Conservation (phyloP, 2,797 vertebrate species). For the Chromis chromis region DNA sequence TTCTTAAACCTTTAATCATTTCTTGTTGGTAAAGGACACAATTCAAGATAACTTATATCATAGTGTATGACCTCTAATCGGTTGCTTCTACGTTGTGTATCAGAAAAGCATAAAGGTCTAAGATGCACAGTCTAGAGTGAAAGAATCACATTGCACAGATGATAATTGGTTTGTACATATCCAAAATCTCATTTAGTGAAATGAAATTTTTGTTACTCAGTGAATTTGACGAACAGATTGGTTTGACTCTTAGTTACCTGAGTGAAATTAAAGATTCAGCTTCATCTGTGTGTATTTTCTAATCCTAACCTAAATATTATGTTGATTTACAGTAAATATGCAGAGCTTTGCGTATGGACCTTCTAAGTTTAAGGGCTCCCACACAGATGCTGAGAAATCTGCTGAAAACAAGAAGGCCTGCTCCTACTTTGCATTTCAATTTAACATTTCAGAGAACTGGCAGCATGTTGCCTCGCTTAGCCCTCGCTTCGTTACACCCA, state of each 20-base stretch:
- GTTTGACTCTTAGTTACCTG: slow-evolving; percentile 54
- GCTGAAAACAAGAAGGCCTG: slow-evolving; percentile 81
- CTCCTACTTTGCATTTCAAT: slow-evolving; percentile 88
- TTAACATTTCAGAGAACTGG: slow-evolving; percentile 87
- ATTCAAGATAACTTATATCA: neutral
- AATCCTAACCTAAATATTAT: slow-evolving; percentile 78
- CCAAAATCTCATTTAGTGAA: slow-evolving; percentile 24
- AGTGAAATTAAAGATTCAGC: slow-evolving; percentile 58
- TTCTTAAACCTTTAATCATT: neutral
- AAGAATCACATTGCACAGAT: neutral
- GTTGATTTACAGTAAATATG: slow-evolving; percentile 83
- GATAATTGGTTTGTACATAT: neutral
- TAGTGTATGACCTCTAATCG: neutral
- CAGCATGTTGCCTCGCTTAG: slow-evolving; percentile 83
- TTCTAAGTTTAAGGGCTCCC: slow-evolving; percentile 79
- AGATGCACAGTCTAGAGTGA: neutral
- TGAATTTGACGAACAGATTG: slow-evolving; percentile 45
- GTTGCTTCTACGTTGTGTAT: neutral
- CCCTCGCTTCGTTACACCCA: slow-evolving; percentile 84
- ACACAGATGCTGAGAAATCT: slow-evolving; percentile 86
- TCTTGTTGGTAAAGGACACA: neutral
- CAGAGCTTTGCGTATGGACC: slow-evolving; percentile 78
- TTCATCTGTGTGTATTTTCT: slow-evolving; percentile 61
- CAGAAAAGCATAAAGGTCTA: neutral
- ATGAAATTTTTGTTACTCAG: slow-evolving; percentile 31